Evolutionary conservation across 2,113 vertebrate genomes (phyloP), one percentile per base, ranked within the genome.

Genomic region (Felis chaus): DNA sequence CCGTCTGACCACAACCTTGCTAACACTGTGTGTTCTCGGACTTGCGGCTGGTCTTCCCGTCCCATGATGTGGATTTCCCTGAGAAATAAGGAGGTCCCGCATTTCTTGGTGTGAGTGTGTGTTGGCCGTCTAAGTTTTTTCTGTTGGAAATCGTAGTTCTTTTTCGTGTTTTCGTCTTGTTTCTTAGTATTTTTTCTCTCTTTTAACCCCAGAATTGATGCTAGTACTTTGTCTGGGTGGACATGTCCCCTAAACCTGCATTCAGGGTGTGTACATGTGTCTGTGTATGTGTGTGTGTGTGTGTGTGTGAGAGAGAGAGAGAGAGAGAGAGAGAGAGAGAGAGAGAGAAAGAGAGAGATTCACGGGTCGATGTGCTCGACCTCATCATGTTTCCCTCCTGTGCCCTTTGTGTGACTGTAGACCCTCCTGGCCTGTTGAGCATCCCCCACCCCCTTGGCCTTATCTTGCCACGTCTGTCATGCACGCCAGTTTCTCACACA

Each of bases 331-430:
- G 41, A 45, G 41, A 45, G 41, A 45, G 41, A 41, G 41, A 41
- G 41, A 45, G 6, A 45, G 41, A 45, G 41, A 41, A 5, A 41
- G 41, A 41, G 41, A 41, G 5, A 6, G 6, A 45, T 48, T 19
- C 31, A 11, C 1, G 4, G 48, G 68, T 71, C 3, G 3, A 4
- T 14, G 5, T 19, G 2, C 29, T n/a, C 15, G 13, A 1, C 14
- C 39, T 53, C 13, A 4, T 48, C 31, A 1, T 63, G 25, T 73
- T 29, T 68, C 13, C 25, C 15, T 2, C n/a, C 9, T 18, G 23
- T 29, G 85, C 48, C 7, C 1, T 29, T 25, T 13, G 50, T 36
- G 15, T n/a, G 27, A 27, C 53, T 13, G 41, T 45, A 21, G 41
- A 45, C 65, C 48, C 45, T 9, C 8, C 41, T 53, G 0, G 14